These are phyloP conservation scores for Carollia perspicillata DNA, from an alignment of 2,113 vertebrate genomes.

Conservation along the genomic window DNA sequence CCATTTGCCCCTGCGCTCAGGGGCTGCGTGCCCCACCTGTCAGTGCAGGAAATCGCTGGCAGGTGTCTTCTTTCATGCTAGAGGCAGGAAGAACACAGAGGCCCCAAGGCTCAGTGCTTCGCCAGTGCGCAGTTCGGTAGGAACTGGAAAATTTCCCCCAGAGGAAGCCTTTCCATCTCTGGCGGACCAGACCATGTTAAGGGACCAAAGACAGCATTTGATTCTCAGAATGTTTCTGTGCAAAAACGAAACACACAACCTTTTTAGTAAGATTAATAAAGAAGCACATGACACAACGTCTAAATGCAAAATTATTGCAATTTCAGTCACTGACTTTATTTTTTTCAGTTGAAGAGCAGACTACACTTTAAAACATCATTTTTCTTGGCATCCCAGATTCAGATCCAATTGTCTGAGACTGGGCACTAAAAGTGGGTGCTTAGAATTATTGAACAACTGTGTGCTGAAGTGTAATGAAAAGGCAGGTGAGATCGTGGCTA, in stretches of 20 bases:
- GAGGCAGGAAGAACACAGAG: not conserved
- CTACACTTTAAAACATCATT: not conserved
- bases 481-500: not conserved
- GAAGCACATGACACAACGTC: not conserved
- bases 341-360: not conserved
- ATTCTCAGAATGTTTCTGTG: not conserved
- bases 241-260: not conserved
- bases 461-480: not conserved
- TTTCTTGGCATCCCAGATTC: not conserved
- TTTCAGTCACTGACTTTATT: not conserved
- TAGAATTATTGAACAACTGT: not conserved
- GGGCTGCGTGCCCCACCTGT: not conserved
- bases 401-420: not conserved
- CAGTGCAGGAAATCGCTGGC: constrained; percentile 46
- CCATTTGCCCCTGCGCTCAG: not conserved
- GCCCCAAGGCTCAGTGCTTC: not conserved
- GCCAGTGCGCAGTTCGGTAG: not conserved
- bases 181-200: not conserved
- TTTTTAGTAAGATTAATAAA: not conserved
- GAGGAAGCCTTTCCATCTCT: not conserved
- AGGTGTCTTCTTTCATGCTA: not conserved
- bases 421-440: not conserved
- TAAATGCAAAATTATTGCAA: not conserved
- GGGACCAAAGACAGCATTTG: not conserved
- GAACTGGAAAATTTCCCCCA: not conserved